A percentile compares a stretch with the other conserved stretches of the same genome.
phyloP scores from a whole-genome alignment of 1,140 invertebrate species.

The Zaprionus vittiger region DNA sequence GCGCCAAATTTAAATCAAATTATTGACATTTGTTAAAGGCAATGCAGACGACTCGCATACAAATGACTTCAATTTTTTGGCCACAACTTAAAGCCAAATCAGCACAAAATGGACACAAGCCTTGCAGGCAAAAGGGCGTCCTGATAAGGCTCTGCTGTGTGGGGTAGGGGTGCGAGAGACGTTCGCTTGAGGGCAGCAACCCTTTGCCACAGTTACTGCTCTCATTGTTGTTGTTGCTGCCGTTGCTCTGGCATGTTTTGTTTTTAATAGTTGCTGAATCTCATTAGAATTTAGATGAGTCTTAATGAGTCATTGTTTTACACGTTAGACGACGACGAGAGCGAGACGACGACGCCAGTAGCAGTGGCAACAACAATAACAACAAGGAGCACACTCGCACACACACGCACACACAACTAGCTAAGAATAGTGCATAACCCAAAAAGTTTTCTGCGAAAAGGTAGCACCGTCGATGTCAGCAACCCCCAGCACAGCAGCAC shows the following conservation, averaged over 20 bases:
- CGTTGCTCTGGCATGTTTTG: conserved; percentile 67
- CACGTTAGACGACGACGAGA: conserved; percentile 70
- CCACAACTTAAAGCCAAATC: conserved; percentile 62
- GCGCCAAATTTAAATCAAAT: conserved; percentile 82
- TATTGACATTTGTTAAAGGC: conserved; percentile 81
- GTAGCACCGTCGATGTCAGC: conserved; percentile 51
- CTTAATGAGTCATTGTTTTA: conserved; percentile 85
- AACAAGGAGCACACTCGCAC: conserved; percentile 14
- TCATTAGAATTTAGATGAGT: conserved; percentile 85
- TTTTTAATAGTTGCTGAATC: conserved; percentile 84
- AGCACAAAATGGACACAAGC: conserved; percentile 71
- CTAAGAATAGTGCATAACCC: conserved; percentile 58
- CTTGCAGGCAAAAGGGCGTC: conserved; percentile 21
- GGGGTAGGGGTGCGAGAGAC: conserved; percentile 15
- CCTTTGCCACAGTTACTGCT: conserved; percentile 70
- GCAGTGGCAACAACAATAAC: conserved; percentile 35
- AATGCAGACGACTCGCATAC: conserved; percentile 67
- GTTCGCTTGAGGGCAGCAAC: conserved; percentile 69
- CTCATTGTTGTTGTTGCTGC: conserved; percentile 17
- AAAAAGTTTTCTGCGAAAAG: conserved; percentile 66
- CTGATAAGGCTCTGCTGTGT: conserved; percentile 53
- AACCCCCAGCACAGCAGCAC: conserved; percentile 23
- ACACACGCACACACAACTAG: conserved; percentile 23
- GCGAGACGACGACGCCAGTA: conserved; percentile 20
- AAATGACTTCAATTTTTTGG: conserved; percentile 70